Conservation (phyloP, 2,888 invertebrate genomes). For the Dione vanillae region DNA sequence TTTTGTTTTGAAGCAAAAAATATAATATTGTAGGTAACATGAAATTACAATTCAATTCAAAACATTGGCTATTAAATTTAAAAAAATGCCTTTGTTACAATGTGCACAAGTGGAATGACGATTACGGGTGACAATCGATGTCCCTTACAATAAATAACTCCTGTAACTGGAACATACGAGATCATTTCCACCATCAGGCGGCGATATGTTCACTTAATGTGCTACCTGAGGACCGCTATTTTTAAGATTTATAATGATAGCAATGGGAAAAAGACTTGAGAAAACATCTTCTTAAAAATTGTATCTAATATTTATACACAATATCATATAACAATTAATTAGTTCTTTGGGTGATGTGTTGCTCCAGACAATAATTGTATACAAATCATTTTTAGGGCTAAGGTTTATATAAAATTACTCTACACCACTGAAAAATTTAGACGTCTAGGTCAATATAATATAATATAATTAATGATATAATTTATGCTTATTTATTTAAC, state of each 20-base stretch:
- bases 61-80: no score
- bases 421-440: no score
- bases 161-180: conserved; percentile 56
- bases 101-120: not conserved
- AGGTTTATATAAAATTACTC: no score
- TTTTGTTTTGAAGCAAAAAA: not conserved
- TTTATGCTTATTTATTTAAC: no score
- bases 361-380: no score
- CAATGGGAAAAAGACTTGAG: conserved; percentile 16
- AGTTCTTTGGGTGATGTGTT: no score
- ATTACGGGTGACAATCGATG: conserved; percentile 21
- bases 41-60: no score
- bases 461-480: no score
- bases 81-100: not conserved
- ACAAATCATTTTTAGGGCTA: no score
- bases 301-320: not conserved
- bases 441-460: no score
- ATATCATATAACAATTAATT: not conserved
- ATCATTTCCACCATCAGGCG: conserved; percentile 65
- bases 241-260: conserved; percentile 66
- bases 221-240: conserved; percentile 63
- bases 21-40: no score
- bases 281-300: conserved; percentile 14
- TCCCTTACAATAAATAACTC: conserved; percentile 23
- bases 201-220: conserved; percentile 71